Evolutionary conservation across 1,140 invertebrate genomes (phyloP).

Genomic region (Ceratosolen fusciceps): DNA sequence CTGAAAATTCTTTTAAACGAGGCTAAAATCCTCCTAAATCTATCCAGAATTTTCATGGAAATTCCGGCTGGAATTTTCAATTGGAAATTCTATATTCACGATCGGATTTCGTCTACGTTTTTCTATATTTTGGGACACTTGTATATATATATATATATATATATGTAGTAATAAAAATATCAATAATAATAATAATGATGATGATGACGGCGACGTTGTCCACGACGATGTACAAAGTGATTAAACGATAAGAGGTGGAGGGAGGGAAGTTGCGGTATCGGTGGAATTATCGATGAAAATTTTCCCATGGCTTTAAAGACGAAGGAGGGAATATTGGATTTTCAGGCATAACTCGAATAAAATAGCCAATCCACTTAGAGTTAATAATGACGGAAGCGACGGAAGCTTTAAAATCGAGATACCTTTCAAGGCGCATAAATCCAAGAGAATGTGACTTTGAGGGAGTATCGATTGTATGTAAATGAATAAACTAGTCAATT

Average conservation of each 20-base stretch:
- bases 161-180: background rate
- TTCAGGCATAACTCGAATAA: background rate
- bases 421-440: background rate
- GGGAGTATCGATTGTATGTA: too few species aligned
- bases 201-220: too few species aligned
- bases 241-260: too few species aligned
- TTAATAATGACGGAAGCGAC: background rate
- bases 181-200: too few species aligned
- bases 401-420: background rate
- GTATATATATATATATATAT: slow-evolving; percentile 16
- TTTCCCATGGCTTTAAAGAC: too few species aligned
- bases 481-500: too few species aligned
- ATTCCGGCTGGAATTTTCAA: background rate
- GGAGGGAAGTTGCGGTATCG: too few species aligned
- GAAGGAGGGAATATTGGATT: too few species aligned
- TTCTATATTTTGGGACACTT: background rate
- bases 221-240: too few species aligned
- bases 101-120: background rate
- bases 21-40: slow-evolving; percentile 4
- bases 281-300: too few species aligned
- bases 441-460: background rate
- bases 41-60: background rate
- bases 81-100: background rate
- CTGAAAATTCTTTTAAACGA: slow-evolving; percentile 13
- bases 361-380: background rate